Evolutionary conservation across 2,888 invertebrate genomes (phyloP).

Genomic region (Dusona sp.): DNA sequence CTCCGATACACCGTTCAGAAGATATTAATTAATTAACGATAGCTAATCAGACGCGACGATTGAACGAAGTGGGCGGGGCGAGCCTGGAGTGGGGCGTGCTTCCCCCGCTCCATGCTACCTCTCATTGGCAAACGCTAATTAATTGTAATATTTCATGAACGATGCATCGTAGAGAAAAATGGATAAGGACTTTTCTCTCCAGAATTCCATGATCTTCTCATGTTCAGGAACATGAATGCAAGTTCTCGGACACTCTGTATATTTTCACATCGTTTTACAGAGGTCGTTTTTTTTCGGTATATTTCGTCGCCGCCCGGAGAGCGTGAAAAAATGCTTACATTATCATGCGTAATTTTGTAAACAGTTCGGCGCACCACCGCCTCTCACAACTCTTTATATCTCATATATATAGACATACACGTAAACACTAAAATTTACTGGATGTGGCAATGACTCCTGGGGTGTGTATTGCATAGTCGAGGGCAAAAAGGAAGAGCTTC

Average conservation of each 20-base stretch:
- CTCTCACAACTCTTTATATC: conserved; percentile 63
- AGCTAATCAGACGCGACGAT: background rate
- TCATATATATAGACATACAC: conserved; percentile 32
- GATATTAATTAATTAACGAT: background rate
- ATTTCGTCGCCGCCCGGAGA: conserved; percentile 73
- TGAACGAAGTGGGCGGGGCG: background rate
- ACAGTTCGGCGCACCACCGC: conserved; percentile 76
- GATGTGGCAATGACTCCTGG: conserved; percentile 37
- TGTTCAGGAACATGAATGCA: background rate
- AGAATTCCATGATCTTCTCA: background rate
- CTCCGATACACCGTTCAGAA: background rate
- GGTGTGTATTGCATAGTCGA: conserved; percentile 16
- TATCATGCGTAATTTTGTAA: conserved; percentile 85
- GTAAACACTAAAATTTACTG: conserved; percentile 14
- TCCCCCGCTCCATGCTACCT: background rate
- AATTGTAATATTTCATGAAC: background rate
- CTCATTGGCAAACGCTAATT: background rate
- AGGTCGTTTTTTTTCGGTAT: conserved; percentile 36
- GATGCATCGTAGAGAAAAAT: background rate
- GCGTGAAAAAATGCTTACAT: conserved; percentile 85
- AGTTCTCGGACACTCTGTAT: conserved; percentile 3
- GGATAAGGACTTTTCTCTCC: background rate
- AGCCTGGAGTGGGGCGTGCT: background rate
- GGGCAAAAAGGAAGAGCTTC: conserved; percentile 43
- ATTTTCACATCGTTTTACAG: conserved; percentile 30